Percentiles rank a stretch among this genome's conserved stretches.
These are phyloP conservation scores for Toxotes lorentzi DNA, from an alignment of 2,797 vertebrate species.

Conservation along the genomic window DNA sequence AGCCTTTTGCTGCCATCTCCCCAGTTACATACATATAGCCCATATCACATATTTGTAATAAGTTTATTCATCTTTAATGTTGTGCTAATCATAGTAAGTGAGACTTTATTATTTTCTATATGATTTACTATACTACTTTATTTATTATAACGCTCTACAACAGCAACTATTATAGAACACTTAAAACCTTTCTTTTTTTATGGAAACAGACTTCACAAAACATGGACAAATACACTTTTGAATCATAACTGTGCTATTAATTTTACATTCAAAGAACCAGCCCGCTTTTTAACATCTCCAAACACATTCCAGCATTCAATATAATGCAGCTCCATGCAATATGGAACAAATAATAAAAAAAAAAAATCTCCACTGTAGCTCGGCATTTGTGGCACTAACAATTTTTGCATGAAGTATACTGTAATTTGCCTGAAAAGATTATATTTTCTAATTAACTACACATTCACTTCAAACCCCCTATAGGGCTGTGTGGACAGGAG, in stretches of 20 bases:
- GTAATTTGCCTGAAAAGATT: neutral
- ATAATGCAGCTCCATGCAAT: neutral
- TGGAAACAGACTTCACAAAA: neutral
- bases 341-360: too few relatives aligned
- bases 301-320: neutral
- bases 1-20: too few relatives aligned
- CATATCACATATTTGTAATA: too few relatives aligned
- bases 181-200: too few relatives aligned
- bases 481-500: neutral
- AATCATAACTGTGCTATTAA: neutral
- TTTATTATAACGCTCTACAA: neutral
- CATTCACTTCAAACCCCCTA: neutral
- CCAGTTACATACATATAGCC: too few relatives aligned
- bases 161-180: neutral
- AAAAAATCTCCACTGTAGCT: too few relatives aligned
- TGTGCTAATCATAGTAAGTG: too few relatives aligned
- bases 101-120: too few relatives aligned
- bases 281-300: neutral
- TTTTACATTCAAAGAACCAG: neutral
- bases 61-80: too few relatives aligned
- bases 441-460: neutral
- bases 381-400: neutral
- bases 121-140: too few relatives aligned
- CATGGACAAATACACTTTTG: too few relatives aligned
- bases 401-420: neutral